phyloP scores from a whole-genome alignment of 2,113 vertebrate genomes.

The Tetrao urogallus region DNA sequence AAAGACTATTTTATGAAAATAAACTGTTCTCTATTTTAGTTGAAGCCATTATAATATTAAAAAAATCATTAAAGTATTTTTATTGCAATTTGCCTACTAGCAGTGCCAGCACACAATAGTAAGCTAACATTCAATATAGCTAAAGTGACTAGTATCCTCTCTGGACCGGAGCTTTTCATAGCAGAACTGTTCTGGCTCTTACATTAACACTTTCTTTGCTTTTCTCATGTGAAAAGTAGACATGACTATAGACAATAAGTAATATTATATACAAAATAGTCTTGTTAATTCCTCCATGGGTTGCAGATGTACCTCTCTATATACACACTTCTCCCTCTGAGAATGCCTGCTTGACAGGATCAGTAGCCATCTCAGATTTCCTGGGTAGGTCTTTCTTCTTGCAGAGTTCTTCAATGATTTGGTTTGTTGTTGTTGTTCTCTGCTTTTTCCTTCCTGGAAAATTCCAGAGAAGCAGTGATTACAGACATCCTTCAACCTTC shows the following conservation, averaged over 20 bases:
- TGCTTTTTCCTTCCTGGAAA: not conserved
- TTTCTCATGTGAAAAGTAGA: not conserved
- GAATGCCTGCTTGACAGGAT: not conserved
- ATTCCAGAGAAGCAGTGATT: not conserved
- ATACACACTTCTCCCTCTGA: not conserved
- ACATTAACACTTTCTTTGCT: rapidly evolving
- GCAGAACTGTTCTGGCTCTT: not conserved
- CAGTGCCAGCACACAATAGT: not conserved
- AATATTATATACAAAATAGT: not conserved
- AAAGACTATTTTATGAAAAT: not conserved
- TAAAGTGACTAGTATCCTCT: not conserved
- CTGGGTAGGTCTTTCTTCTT: not conserved
- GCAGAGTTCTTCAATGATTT: not conserved
- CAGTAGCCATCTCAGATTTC: not conserved
- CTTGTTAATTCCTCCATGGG: not conserved
- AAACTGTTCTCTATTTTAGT: not conserved
- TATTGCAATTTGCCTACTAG: not conserved
- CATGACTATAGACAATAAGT: not conserved
- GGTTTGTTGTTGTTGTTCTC: not conserved
- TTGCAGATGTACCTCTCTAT: not conserved
- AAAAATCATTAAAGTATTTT: not conserved
- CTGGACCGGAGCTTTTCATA: not conserved
- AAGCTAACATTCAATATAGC: not conserved
- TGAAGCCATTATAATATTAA: not conserved
- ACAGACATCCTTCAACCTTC: not conserved